phyloP scores from a whole-genome alignment of 2,113 vertebrate genomes.

The Leptosomus discolor region DNA sequence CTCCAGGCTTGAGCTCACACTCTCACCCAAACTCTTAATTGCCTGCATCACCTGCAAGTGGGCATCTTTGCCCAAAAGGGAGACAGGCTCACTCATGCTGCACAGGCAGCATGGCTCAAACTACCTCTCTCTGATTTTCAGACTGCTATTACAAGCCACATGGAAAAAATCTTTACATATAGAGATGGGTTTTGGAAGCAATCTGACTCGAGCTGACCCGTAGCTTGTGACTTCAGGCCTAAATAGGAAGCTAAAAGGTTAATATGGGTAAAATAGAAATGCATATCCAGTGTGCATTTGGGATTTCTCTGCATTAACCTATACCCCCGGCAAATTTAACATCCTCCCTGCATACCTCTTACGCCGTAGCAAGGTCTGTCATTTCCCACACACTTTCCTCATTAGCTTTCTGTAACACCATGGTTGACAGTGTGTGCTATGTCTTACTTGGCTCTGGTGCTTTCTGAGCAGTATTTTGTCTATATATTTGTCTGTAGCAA shows the following conservation, averaged over 20 bases:
- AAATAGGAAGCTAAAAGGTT: neutral
- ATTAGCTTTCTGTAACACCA: neutral
- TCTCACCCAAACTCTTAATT: neutral
- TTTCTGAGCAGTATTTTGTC: neutral
- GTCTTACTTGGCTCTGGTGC: neutral
- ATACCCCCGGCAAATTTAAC: neutral
- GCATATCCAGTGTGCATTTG: neutral
- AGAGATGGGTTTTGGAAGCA: neutral
- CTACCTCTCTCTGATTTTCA: neutral
- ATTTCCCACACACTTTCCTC: neutral
- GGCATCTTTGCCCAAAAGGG: neutral
- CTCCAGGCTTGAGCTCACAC: neutral
- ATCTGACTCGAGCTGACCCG: neutral
- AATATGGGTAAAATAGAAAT: neutral
- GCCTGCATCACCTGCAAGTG: neutral
- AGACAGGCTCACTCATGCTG: neutral
- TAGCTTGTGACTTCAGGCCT: neutral
- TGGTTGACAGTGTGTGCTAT: neutral
- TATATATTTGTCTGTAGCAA: neutral
- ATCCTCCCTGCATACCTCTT: neutral
- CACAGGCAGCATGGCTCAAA: neutral
- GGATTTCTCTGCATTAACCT: neutral
- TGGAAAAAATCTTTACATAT: neutral
- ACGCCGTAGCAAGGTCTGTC: neutral
- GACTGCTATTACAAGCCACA: neutral